Conservation (phyloP, 1,140 invertebrate species). For the Drosophila busckii region DNA sequence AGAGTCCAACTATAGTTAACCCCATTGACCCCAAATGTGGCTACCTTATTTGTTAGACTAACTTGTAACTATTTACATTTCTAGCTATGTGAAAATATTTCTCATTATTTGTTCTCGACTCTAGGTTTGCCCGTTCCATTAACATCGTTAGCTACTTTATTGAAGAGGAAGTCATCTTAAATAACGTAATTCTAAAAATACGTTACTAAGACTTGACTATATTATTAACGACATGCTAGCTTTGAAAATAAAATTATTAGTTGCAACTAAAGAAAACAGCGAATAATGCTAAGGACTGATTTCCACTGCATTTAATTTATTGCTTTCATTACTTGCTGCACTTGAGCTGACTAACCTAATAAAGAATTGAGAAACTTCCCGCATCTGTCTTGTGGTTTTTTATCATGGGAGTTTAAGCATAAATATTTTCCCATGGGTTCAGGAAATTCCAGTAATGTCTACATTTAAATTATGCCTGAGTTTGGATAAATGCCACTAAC, state of each 20-base stretch:
- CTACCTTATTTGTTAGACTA: too few species aligned
- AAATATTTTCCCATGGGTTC: too few species aligned
- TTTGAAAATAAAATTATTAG: too few species aligned
- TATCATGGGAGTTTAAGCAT: too few species aligned
- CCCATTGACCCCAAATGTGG: slow-evolving; percentile 3
- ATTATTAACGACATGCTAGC: slow-evolving; percentile 28
- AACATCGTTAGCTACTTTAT: slow-evolving; percentile 3
- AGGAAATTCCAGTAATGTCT: too few species aligned
- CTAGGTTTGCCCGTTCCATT: not conserved
- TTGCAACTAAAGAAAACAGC: too few species aligned
- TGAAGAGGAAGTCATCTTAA: slow-evolving; percentile 27
- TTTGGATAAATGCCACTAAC: slow-evolving; percentile 79
- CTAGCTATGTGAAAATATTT: not conserved
- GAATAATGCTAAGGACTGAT: too few species aligned
- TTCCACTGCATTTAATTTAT: too few species aligned
- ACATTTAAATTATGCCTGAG: not conserved
- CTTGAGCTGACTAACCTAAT: too few species aligned
- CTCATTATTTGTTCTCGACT: not conserved
- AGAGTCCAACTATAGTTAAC: slow-evolving; percentile 1
- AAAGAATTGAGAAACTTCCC: too few species aligned
- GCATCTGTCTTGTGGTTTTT: too few species aligned
- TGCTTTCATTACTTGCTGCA: too few species aligned
- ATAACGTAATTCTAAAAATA: slow-evolving; percentile 1
- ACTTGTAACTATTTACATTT: not conserved
- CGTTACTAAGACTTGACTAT: slow-evolving; percentile 1